Evolutionary conservation across 2,888 invertebrate genomes (phyloP), one percentile per base, ranked within the genome.

Genomic region (Saturnia pavonia): DNA sequence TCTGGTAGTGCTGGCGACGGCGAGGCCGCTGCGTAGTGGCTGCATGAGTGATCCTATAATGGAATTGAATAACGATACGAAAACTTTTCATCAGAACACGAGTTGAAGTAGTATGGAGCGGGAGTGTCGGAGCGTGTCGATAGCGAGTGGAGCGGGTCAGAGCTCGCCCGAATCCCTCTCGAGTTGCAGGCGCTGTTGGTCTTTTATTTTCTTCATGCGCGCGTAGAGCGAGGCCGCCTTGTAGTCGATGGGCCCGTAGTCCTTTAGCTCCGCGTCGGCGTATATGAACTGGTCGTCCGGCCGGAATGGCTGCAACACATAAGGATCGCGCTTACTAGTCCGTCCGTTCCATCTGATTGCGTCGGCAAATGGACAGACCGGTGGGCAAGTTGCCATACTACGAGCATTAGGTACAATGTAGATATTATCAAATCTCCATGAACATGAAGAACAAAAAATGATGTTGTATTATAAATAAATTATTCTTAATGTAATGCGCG

Each of bases 201-300:
- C 90, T 80, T 94, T 95, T 14, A 95, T 94, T 85, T 96, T 95
- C 88, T 96, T 96, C 93, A 96, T 96, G 80, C 96, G 95, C 73
- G 97, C 96, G 91, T 97, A 96, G 81, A 97, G 95, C 54, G 97
- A 98, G 72, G 98, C 98, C 74, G 97, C 97, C 87, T 98, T 98
- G 93, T 98, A 98, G 93, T 98, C 97, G 87, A 98, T 98, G 68
- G 98, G 98, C 78, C 98, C 98, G 90, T 98, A 98, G 82, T 97
- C 97, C 85, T 96, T 96, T 90, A 97, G 96, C 89, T 98, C 98
- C 81, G 97, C 96, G 89, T 98, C 98, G 74, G 98, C 98, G 91
- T 98, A 98, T 85, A 97, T 97, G 90, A 98, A 95, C 79, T 91
- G 90, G 91, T 98, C 98, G 84, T 97, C 96, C 76, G 97, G 96